Conservation (phyloP, 1,140 invertebrate genomes). For the Conus ventricosus region DNA sequence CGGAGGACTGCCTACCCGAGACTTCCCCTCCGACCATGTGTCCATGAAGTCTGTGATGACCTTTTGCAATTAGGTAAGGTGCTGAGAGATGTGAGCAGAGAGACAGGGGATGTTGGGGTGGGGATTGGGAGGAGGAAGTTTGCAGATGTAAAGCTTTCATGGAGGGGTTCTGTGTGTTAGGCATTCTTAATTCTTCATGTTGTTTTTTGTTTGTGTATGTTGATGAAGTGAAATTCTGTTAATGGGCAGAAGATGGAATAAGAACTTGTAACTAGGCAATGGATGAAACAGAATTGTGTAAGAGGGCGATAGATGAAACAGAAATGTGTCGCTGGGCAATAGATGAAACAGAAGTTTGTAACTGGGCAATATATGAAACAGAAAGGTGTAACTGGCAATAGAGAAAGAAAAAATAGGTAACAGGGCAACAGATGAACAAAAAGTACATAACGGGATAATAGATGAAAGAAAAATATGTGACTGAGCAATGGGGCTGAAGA, state of each 20-base stretch:
- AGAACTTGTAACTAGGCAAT: not conserved
- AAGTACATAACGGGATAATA: too few species aligned
- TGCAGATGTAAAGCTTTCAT: not conserved
- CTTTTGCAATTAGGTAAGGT: conserved; percentile 47
- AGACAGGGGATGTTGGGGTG: not conserved
- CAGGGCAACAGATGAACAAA: too few species aligned
- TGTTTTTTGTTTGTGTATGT: not conserved
- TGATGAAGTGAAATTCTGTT: not conserved
- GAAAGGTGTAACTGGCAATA: too few species aligned
- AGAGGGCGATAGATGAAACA: not conserved
- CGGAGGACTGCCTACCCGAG: conserved; percentile 53
- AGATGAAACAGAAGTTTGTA: not conserved
- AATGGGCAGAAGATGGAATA: not conserved
- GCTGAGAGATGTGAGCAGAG: not conserved
- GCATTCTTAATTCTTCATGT: not conserved
- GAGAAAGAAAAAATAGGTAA: too few species aligned
- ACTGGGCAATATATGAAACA: not conserved
- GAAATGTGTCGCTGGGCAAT: not conserved
- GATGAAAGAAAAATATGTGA: too few species aligned
- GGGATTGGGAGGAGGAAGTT: not conserved
- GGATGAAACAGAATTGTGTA: too few species aligned
- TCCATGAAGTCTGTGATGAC: conserved; percentile 58
- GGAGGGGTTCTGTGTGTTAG: not conserved
- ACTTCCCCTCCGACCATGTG: conserved; percentile 65
- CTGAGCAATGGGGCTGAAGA: too few species aligned